Evolutionary conservation across 2,888 invertebrate species (phyloP).

Genomic region (Pteria penguin): DNA sequence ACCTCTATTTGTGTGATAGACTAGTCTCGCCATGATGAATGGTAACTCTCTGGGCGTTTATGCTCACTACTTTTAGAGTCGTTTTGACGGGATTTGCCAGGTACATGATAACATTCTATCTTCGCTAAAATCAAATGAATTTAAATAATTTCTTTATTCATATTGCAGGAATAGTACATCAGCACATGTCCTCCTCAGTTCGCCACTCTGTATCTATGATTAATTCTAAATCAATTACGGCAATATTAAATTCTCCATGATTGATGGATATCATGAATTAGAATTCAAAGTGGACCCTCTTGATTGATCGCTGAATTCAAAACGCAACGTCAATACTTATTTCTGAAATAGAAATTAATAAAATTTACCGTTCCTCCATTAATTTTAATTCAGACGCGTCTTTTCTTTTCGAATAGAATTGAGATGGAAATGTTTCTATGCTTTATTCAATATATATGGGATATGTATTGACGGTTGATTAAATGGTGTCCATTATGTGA

Average conservation of each 20-base stretch:
- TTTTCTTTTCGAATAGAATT: neutral
- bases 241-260: neutral
- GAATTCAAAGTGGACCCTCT: neutral
- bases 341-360: neutral
- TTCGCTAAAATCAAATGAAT: slow-evolving; percentile 8
- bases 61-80: neutral
- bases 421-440: neutral
- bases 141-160: slow-evolving; percentile 19
- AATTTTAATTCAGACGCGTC: neutral
- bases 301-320: neutral
- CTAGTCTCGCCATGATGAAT: neutral
- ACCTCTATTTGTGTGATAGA: neutral
- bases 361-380: neutral
- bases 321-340: neutral
- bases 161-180: neutral
- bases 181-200: neutral
- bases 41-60: neutral
- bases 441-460: neutral
- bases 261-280: neutral
- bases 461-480: too few species aligned
- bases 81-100: neutral
- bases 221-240: neutral
- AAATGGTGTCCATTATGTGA: too few species aligned
- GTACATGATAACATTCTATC: neutral
- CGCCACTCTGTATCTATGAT: neutral